Base-by-base conservation (phyloP, 2,797 vertebrate species). In the Gobionotothen gibberifrons region DNA sequence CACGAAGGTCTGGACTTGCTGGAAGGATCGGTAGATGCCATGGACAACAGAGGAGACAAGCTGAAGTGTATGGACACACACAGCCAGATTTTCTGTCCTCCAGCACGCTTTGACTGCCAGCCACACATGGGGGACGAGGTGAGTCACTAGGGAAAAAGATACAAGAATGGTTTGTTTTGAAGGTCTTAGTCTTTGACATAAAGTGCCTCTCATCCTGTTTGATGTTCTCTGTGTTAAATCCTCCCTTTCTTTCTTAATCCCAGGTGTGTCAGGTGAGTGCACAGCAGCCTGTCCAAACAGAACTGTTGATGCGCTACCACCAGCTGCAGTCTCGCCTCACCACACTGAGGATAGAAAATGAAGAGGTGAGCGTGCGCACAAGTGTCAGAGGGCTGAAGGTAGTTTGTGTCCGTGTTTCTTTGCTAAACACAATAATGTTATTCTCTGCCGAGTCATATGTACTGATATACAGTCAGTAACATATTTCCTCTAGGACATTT, bases 41-140 rank as follows among this genome's bases (percentile, higher is more conserved):
- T 99, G 93, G 98, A 99, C 53, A 94, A 96, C 0, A 95, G 98
- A 26, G 98, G 97, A 0, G 98, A 99, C 94, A 99, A 99, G 88
- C 96, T 98, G 86, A 98, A 96, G 13, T 91, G 97, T 79, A 99
- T 99, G 98, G 98, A 99, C 89, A 95, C 96, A 89, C 97, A 97
- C 91, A 96, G 96, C 85, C 97, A 98, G 87, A 96, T 98, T 76
- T 99, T 99, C 93, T 99, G 98, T 88, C 98, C 98, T 0, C 98
- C 98, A 0, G 93, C 98, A 16, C 97, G 96, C 85, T 99, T 99
- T 0, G 98, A 99, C 93, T 99, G 97, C 92, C 97, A 98, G 93
- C 97, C 97, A 0, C 98, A 99, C 89, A 98, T 99, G 96, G 98
- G 97, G 21, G 98, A 99, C 1, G 98, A 99, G 97, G 98, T 98